Evolutionary conservation across 2,888 invertebrate genomes (phyloP).

Genomic region (Zaprionus obscuricornis): DNA sequence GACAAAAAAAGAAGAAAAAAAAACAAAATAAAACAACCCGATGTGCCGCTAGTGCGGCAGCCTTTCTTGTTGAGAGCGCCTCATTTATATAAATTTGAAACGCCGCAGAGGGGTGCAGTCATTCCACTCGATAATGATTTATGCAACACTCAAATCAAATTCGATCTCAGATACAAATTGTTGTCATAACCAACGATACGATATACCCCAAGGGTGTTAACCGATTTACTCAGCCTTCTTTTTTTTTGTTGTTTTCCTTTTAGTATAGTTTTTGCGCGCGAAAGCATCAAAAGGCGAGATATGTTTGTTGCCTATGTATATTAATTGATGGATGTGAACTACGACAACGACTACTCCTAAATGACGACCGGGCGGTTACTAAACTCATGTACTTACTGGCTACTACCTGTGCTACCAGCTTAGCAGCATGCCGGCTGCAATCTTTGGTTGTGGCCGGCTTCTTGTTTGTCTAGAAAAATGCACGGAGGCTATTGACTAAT

Average conservation of each 20-base stretch:
- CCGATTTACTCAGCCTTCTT: conserved; percentile 8
- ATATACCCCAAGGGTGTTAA: conserved; percentile 29
- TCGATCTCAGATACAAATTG: conserved; percentile 40
- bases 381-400: too few species aligned
- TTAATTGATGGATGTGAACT: too few species aligned
- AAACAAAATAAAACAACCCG: background rate
- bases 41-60: conserved; percentile 28
- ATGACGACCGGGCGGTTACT: too few species aligned
- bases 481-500: conserved; percentile 23
- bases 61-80: conserved; percentile 36
- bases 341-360: too few species aligned
- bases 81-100: conserved; percentile 62
- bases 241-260: too few species aligned
- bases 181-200: conserved; percentile 39
- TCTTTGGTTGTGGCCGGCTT: conserved; percentile 9
- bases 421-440: background rate
- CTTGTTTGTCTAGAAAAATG: background rate
- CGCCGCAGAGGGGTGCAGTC: conserved; percentile 49
- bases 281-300: too few species aligned
- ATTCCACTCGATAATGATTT: conserved; percentile 45
- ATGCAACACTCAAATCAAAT: conserved; percentile 45
- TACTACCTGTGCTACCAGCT: too few species aligned
- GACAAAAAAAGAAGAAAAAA: too few species aligned
- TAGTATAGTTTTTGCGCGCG: too few species aligned
- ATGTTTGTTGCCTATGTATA: too few species aligned